Conservation (phyloP, 2,888 invertebrate species). For the Eledona agricola region DNA sequence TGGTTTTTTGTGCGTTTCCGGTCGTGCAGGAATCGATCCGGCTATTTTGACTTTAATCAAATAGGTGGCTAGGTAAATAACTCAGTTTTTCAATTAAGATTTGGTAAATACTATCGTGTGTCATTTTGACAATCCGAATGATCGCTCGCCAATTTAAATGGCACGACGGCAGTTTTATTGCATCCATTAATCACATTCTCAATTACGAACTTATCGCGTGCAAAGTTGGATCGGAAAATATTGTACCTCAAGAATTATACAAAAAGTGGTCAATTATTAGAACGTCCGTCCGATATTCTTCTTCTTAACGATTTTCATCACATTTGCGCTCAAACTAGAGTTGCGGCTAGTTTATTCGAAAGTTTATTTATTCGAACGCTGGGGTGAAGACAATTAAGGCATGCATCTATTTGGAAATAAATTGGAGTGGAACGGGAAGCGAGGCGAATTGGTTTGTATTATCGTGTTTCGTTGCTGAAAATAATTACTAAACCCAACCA, state of each 20-base stretch:
- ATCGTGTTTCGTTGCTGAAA: constrained; percentile 19
- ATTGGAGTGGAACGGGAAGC: constrained; percentile 15
- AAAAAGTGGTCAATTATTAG: constrained; percentile 23
- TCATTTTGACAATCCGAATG: constrained; percentile 30
- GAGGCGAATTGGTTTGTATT: constrained; percentile 18
- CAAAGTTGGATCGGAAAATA: constrained; percentile 26
- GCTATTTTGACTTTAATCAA: constrained; percentile 11
- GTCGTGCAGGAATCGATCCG: constrained; percentile 16
- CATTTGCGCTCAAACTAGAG: constrained; percentile 12
- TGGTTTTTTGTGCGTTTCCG: too few species aligned
- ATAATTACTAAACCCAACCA: constrained; percentile 26
- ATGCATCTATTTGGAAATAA: constrained; percentile 28
- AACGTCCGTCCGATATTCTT: constrained; percentile 19
- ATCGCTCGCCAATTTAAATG: constrained; percentile 29
- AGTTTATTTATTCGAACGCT: constrained; percentile 21
- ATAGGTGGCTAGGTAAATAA: constrained; percentile 11
- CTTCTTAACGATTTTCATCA: too few species aligned
- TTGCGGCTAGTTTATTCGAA: constrained; percentile 23
- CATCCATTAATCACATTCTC: constrained; percentile 32
- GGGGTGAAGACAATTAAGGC: constrained; percentile 23
- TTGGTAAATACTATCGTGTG: constrained; percentile 24
- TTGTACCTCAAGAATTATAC: constrained; percentile 14
- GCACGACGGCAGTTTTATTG: constrained; percentile 27
- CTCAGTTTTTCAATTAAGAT: constrained; percentile 31
- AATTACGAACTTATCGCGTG: constrained; percentile 32